Conservation (phyloP, 2,797 vertebrate species). For the Urosaurus nigricauda region DNA sequence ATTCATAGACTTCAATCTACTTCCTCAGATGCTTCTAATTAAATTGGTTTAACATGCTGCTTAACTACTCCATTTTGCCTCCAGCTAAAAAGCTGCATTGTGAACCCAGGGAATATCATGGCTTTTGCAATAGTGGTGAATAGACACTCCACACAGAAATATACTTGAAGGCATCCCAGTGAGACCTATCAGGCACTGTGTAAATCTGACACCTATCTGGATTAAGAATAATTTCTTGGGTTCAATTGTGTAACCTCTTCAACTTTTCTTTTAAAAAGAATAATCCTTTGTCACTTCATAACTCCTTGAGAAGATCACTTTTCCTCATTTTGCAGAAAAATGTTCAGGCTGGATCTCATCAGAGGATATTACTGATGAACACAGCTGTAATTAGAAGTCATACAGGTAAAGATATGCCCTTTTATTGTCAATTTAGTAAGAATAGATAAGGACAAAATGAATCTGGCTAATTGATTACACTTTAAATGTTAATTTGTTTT, state of each 20-base stretch:
- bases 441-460: conserved; percentile 59
- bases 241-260: conserved; percentile 11
- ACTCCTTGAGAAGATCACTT: conserved; percentile 24
- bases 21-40: no score
- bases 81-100: background rate
- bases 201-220: background rate
- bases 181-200: background rate
- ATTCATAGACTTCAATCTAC: no score
- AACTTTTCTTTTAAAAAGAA: conserved; percentile 15
- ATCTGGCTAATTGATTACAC: conserved; percentile 61
- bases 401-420: conserved; percentile 44
- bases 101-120: background rate
- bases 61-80: background rate
- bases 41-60: background rate
- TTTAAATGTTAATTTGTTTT: conserved; percentile 71
- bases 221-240: conserved; percentile 27
- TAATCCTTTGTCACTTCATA: conserved; percentile 18
- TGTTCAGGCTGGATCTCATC: conserved; percentile 5
- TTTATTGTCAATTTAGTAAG: conserved; percentile 47
- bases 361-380: conserved; percentile 15
- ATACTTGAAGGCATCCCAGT: background rate
- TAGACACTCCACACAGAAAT: background rate
- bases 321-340: conserved; percentile 2
- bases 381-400: conserved; percentile 36
- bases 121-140: background rate